Conservation (phyloP, 2,797 vertebrate genomes). For the Anguilla pacifica region DNA sequence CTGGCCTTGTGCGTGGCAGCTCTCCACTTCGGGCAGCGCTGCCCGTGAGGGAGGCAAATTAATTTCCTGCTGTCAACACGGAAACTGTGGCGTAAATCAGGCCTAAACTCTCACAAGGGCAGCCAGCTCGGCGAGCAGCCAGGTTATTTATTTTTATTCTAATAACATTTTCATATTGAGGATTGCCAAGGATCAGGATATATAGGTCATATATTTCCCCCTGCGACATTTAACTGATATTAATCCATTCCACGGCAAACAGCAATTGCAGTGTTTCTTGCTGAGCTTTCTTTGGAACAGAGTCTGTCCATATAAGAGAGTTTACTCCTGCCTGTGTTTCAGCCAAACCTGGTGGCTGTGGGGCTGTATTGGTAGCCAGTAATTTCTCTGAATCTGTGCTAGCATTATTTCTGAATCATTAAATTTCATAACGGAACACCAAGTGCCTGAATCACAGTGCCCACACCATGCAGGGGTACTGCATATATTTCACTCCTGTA, state of each 20-base stretch:
- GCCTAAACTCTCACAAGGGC: constrained; percentile 12
- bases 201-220: constrained; percentile 4
- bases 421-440: neutral
- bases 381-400: neutral
- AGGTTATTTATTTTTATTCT: constrained; percentile 6
- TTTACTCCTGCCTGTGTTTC: neutral
- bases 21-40: neutral
- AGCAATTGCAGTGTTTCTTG: neutral
- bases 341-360: neutral
- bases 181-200: neutral
- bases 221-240: constrained; percentile 4
- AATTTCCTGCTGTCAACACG: constrained; percentile 21
- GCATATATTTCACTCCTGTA: neutral
- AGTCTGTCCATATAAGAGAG: neutral
- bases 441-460: neutral
- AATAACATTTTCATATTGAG: constrained; percentile 13
- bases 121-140: neutral
- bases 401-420: neutral
- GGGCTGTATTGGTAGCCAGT: neutral
- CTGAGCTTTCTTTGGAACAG: neutral
- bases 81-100: constrained; percentile 3
- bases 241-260: neutral
- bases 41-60: neutral
- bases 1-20: neutral
- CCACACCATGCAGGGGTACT: neutral